Evolutionary conservation across 1,140 invertebrate species (phyloP).

Genomic region (Drosophila pseudoobscura): DNA sequence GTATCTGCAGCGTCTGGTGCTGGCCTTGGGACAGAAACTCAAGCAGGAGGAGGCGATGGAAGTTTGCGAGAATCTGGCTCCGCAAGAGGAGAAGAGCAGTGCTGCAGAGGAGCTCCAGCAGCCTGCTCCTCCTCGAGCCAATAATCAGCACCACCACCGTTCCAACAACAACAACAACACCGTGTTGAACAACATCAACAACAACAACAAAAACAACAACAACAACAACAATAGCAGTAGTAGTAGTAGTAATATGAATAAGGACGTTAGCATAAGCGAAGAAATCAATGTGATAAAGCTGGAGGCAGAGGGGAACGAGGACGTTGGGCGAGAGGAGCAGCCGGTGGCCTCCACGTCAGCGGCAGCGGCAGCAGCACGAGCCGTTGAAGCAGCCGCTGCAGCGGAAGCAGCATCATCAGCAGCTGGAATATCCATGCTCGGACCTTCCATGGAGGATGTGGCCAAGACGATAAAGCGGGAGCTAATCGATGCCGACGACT

Average conservation of each 20-base stretch:
- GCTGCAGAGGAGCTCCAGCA: conserved; percentile 38
- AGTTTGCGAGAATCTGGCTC: conserved; percentile 23
- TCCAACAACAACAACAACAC: conserved; percentile 72
- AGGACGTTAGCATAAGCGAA: conserved; percentile 80
- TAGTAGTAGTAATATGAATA: conserved; percentile 82
- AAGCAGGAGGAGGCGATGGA: conserved; percentile 26
- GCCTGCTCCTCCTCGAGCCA: conserved; percentile 44
- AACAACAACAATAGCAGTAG: conserved; percentile 71
- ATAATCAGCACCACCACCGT: conserved; percentile 77
- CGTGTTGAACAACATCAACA: conserved; percentile 72
- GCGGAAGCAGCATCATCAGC: conserved; percentile 46
- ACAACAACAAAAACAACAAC: conserved; percentile 70
- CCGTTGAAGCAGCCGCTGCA: conserved; percentile 62
- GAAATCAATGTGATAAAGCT: conserved; percentile 83
- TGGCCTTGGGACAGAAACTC: conserved; percentile 35
- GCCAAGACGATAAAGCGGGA: conserved; percentile 80
- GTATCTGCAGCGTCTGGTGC: conserved; percentile 55
- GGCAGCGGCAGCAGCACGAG: conserved; percentile 63
- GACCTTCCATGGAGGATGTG: conserved; percentile 45
- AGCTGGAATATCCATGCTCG: not conserved
- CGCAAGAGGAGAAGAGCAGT: conserved; percentile 6
- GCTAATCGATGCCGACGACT: conserved; percentile 77
- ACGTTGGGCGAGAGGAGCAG: conserved; percentile 41
- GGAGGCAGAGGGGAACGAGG: conserved; percentile 43
- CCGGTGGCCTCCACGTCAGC: conserved; percentile 67